Evolutionary conservation across 2,113 vertebrate species (phyloP), one percentile per base, ranked within the genome.

Genomic region (Gasterosteus nipponicus): DNA sequence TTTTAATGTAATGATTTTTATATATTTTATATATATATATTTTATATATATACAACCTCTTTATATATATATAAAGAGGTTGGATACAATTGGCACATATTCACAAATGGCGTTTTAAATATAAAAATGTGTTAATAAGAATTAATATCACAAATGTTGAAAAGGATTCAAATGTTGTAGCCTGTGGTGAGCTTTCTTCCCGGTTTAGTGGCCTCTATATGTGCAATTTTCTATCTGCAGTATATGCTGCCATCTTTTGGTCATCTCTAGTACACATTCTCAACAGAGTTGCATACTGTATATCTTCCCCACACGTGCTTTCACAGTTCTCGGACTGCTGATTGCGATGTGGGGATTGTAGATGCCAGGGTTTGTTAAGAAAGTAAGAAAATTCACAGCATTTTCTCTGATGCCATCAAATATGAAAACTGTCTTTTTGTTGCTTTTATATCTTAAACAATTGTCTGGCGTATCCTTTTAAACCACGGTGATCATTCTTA

Each of bases 191-290:
- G 75, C 41, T 59, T 47, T 39, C 29, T 69, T 69, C 58, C 74
- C 73, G 74, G 1, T 78, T 75, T 59, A 12, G 11, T 16, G 53
- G 41, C 15, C 22, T 51, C 29, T 0, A 1, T 7, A 3, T 4
- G 7, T 0, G 7, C 10, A 59, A 0, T 54, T 65, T 47, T 57
- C 15, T 85, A 84, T 86, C 16, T 44, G 16, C 63, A 60, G 49
- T 18, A 29, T 89, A 41, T 86, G 74, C 72, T 71, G 82, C 85
- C 87, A 90, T 86, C 91, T 84, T 70, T 74, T 87, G 91, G 81
- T 16, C 35, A 56, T 18, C 0, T 77, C 4, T 47, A 18, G 19
- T 44, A 80, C 31, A 16, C 31, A 59, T 38, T 42, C 38, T 42
- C 1, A 47, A 29, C 2, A n/a, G 62, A 53, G 53, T 4, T n/a